Base-by-base conservation (phyloP, 2,888 invertebrate species). In the Nesidiocoris tenuis region DNA sequence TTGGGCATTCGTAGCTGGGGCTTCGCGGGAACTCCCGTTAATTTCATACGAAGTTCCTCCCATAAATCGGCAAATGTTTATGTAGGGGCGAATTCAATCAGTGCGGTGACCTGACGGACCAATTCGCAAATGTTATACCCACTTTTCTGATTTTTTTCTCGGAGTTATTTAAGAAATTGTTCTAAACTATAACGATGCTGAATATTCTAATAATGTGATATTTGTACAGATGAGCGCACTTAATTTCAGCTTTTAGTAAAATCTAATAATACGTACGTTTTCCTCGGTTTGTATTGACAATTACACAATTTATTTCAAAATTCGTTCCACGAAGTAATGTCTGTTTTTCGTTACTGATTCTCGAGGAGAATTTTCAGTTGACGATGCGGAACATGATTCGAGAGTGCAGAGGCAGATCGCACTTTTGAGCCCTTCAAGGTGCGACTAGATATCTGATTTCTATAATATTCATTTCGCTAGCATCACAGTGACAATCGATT, bases 401-500 rank as follows among this genome's bases (percentile, higher is more conserved):
- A 24, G 2, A 39, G 18, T 25, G 65, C 65, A 65, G 5, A 12
- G 12, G 16, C 22, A 18, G 22, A 56, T 25, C 56, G 59, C 70
- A 70, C 70, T 59, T 59, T 70, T 70, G 70, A 70, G 70, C 70
- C 70, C 61, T 70, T 16, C 55, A 55, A 56, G 22, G 67, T 56
- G 55, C 67, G 23, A 22, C 57, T 25, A 54, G 56, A 56, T 25
- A 21, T 67, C n/a, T n/a, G n/a, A 17, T 59, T 16, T 22, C 17
- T 22, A 19, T 19, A 70, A 39, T 39, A 72, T 72, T 70, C 59
- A 59, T 66, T 72, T 72, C 72, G 61, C 72, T 63, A 72, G 19
- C 74, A 74, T 74, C 74, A 65, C 74, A 74, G 74, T 25, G 12
- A 39, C 39, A 39, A 39, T 12, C 39, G 39, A 39, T 39, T 39